Percentiles rank a stretch among this genome's conserved stretches.
Evolutionary conservation across 2,113 vertebrate genomes (phyloP).

Genomic region (Syngnathus floridae): DNA sequence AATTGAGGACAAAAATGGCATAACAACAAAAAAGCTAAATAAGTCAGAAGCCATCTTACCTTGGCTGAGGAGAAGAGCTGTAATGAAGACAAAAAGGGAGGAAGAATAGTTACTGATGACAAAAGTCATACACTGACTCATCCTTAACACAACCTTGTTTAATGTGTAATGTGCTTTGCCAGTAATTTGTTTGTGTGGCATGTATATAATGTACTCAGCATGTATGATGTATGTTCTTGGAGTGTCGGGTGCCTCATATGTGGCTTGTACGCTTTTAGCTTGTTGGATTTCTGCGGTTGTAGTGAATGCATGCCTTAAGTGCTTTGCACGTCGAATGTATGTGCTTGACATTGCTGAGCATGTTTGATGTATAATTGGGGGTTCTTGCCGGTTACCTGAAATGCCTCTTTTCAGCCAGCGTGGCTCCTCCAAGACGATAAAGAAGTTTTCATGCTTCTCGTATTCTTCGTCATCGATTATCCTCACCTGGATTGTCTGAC

Average conservation of each 20-base stretch:
- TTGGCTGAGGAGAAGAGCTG: slow-evolving; percentile 81
- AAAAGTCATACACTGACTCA: neutral
- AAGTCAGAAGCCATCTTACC: slow-evolving; percentile 68
- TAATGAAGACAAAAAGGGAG: slow-evolving; percentile 32
- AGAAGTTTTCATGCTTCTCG: slow-evolving; percentile 90
- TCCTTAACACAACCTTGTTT: neutral
- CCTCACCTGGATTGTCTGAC: slow-evolving; percentile 80
- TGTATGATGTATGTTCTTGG: neutral
- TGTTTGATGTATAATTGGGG: neutral
- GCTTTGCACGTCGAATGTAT: neutral
- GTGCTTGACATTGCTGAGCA: neutral
- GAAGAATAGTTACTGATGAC: slow-evolving; percentile 7
- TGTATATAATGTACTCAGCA: too few species aligned
- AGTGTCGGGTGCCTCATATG: neutral
- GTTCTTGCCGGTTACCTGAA: slow-evolving; percentile 69
- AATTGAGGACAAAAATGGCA: neutral
- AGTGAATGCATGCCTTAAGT: neutral
- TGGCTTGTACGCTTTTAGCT: neutral
- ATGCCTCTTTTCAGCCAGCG: slow-evolving; percentile 90
- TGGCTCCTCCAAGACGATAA: slow-evolving; percentile 83
- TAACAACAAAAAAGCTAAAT: neutral
- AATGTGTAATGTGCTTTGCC: neutral
- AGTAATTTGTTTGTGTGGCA: too few species aligned
- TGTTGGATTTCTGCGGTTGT: too few species aligned
- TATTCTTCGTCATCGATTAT: slow-evolving; percentile 90